Evolutionary conservation across 1,140 invertebrate genomes (phyloP).

Genomic region (Thrips palmi): DNA sequence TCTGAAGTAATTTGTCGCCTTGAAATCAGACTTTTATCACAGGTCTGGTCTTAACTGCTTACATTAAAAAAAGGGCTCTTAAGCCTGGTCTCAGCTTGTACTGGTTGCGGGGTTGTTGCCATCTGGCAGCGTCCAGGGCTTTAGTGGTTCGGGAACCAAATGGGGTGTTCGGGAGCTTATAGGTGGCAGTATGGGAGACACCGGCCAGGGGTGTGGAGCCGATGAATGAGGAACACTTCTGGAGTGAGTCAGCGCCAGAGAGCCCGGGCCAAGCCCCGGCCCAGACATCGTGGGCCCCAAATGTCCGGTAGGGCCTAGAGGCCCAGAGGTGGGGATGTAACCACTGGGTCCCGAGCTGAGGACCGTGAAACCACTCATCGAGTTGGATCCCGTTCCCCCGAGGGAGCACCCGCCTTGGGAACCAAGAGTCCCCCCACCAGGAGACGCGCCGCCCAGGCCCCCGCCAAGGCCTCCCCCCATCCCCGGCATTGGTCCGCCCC

Average conservation of each 20-base stretch:
- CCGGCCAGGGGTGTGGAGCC: constrained; percentile 45
- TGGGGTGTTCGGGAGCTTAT: constrained; percentile 48
- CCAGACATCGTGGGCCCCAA: constrained; percentile 22
- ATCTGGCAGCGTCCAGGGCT: constrained; percentile 25
- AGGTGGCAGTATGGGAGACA: constrained; percentile 48
- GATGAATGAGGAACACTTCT: constrained; percentile 31
- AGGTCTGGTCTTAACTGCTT: background rate
- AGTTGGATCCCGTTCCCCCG: constrained; percentile 5
- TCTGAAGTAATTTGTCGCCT: background rate
- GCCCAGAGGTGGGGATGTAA: no score
- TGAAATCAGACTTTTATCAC: no score
- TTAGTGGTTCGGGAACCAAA: constrained; percentile 46
- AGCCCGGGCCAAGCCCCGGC: constrained; percentile 21
- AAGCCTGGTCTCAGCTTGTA: constrained; percentile 19
- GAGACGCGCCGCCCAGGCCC: constrained; percentile 33
- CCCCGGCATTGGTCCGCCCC: constrained; percentile 5
- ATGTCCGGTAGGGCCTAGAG: no score
- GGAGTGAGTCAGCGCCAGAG: constrained; percentile 31
- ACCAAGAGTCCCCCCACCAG: no score
- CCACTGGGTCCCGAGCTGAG: no score
- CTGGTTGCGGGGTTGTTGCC: constrained; percentile 23
- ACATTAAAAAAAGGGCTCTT: background rate
- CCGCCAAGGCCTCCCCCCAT: constrained; percentile 8
- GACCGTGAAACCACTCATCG: no score
- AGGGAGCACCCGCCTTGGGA: constrained; percentile 2